Evolutionary conservation across 2,888 invertebrate species (phyloP).

Genomic region (Tolmerus cingulatus): DNA sequence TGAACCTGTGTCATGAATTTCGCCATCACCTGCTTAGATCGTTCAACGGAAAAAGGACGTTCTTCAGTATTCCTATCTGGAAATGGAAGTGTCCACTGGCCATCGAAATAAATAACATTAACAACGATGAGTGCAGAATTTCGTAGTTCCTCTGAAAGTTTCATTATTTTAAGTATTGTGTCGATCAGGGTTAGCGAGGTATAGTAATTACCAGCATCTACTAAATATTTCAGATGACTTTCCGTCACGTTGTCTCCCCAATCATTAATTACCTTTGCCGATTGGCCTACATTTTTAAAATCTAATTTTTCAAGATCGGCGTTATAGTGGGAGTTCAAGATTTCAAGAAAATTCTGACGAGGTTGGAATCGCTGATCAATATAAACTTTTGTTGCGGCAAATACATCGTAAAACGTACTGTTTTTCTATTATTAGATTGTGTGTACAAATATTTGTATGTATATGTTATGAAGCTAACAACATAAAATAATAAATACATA

Average conservation of each 20-base stretch:
- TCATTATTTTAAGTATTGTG: background rate
- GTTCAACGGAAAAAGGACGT: constrained; percentile 70
- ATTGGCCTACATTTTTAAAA: constrained; percentile 67
- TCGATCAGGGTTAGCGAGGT: background rate
- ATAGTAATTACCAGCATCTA: constrained; percentile 54
- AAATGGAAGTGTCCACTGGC: constrained; percentile 78
- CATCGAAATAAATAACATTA: constrained; percentile 84
- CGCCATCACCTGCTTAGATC: constrained; percentile 64
- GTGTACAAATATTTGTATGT: background rate
- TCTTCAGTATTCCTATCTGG: constrained; percentile 68
- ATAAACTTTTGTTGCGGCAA: constrained; percentile 73
- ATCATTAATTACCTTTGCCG: constrained; percentile 74
- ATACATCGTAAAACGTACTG: constrained; percentile 66
- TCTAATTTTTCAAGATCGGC: constrained; percentile 72
- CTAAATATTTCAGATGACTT: constrained; percentile 74
- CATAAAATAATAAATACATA: background rate
- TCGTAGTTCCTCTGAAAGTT: constrained; percentile 66
- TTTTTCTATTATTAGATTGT: constrained; percentile 39
- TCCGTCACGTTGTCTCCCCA: constrained; percentile 83
- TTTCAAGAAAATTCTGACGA: constrained; percentile 70
- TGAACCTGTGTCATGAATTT: constrained; percentile 76
- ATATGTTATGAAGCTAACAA: background rate
- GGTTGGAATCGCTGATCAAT: constrained; percentile 67
- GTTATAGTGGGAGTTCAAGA: constrained; percentile 71
- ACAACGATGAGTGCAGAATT: constrained; percentile 73